Conservation (phyloP, 2,797 vertebrate genomes). For the Poeciliopsis gracilis region DNA sequence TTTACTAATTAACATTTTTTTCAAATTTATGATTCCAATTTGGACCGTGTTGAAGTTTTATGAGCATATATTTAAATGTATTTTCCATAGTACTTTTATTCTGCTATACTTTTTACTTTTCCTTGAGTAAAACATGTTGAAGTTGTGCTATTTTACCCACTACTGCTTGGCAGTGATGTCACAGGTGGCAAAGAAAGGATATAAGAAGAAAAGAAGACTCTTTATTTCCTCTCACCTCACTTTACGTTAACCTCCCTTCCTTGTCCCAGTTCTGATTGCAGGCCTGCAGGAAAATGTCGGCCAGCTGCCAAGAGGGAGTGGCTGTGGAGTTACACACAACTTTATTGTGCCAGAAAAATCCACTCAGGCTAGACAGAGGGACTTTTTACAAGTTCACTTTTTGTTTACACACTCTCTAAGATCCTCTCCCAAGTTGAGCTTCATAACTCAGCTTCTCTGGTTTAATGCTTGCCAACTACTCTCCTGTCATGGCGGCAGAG, state of each 20-base stretch:
- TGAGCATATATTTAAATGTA: not conserved
- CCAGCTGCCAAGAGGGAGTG: slow-evolving; percentile 86
- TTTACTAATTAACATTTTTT: not conserved
- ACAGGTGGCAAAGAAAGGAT: not conserved
- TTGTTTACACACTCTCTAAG: not conserved
- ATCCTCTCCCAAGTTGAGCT: slow-evolving; percentile 3
- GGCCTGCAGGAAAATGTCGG: slow-evolving; percentile 88
- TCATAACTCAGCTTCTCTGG: slow-evolving; percentile 22
- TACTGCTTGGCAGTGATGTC: not conserved
- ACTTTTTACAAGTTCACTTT: slow-evolving; percentile 52
- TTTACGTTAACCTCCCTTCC: not conserved
- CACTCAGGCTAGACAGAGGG: slow-evolving; percentile 83
- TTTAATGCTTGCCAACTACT: slow-evolving; percentile 85
- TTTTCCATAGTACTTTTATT: too few relatives aligned
- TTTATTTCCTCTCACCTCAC: not conserved
- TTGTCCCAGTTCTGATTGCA: slow-evolving; percentile 90
- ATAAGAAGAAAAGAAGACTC: not conserved
- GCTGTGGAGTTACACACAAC: slow-evolving; percentile 82
- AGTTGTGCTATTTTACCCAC: too few relatives aligned
- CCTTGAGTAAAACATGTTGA: too few relatives aligned
- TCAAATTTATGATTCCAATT: not conserved
- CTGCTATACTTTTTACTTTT: too few relatives aligned
- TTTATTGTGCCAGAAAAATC: slow-evolving; percentile 72
- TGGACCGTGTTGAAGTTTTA: not conserved
- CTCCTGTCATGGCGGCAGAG: slow-evolving; percentile 80